Conservation (phyloP, 2,888 invertebrate genomes). For the Drosophila merina region DNA sequence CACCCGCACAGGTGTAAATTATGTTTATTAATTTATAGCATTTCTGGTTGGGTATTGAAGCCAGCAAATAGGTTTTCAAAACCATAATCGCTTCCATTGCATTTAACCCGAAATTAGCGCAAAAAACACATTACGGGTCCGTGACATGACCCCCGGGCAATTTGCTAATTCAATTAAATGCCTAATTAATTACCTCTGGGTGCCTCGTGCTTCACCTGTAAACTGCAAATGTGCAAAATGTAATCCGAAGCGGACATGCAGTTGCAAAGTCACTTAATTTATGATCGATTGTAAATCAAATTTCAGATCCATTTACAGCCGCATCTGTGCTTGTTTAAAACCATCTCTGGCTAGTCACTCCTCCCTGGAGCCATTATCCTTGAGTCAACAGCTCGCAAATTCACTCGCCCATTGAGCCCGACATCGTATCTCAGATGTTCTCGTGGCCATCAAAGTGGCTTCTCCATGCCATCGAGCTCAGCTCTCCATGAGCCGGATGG, state of each 20-base stretch:
- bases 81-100: conserved; percentile 48
- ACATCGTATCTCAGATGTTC: conserved; percentile 11
- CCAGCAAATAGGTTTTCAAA: background rate
- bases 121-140: conserved; percentile 18
- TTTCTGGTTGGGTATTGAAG: conserved; percentile 25
- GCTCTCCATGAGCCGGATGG: conserved; percentile 28
- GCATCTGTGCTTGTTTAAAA: background rate
- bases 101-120: conserved; percentile 64
- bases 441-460: conserved; percentile 27
- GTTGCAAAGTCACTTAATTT: conserved; percentile 32
- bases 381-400: conserved; percentile 3
- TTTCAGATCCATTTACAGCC: conserved; percentile 16
- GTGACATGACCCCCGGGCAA: conserved; percentile 39
- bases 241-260: conserved; percentile 14
- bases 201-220: conserved; percentile 18
- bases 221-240: conserved; percentile 24
- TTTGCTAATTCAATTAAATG: conserved; percentile 66
- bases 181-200: conserved; percentile 63
- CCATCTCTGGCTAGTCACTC: background rate
- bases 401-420: background rate
- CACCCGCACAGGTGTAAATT: conserved; percentile 65
- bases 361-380: background rate
- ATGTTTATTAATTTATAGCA: conserved; percentile 65
- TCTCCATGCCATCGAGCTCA: background rate
- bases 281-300: conserved; percentile 43